Evolutionary conservation across 2,797 vertebrate species (phyloP).

Genomic region (Lagocephalus sceleratus): DNA sequence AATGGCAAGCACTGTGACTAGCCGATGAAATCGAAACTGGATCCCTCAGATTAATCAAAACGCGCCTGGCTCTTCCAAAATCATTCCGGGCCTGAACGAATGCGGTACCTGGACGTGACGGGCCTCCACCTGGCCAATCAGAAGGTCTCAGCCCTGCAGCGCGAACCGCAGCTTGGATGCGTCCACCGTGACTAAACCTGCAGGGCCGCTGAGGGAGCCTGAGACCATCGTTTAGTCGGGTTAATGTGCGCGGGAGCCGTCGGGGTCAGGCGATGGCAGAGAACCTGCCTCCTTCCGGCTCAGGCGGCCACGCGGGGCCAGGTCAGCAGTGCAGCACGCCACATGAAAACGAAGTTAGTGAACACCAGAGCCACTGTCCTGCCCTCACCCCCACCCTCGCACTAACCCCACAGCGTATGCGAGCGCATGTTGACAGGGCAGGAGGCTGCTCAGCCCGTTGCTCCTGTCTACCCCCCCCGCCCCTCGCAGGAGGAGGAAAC

Average conservation of each 20-base stretch:
- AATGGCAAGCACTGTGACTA: no score
- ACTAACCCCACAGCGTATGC: slow-evolving; percentile 29
- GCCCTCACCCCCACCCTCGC: slow-evolving; percentile 41
- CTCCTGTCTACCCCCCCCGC: slow-evolving; percentile 21
- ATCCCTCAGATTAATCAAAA: no score
- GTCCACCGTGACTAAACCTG: no score
- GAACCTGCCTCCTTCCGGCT: slow-evolving; percentile 24
- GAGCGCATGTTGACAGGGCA: not conserved
- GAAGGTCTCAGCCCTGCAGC: no score
- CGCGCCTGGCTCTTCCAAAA: no score
- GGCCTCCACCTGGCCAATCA: no score
- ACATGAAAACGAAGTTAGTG: slow-evolving; percentile 73
- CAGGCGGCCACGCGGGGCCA: slow-evolving; percentile 38
- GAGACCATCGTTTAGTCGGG: not conserved
- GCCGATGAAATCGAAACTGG: no score
- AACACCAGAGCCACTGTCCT: slow-evolving; percentile 65
- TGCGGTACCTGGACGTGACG: no score
- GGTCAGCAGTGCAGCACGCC: slow-evolving; percentile 44
- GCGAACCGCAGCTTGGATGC: no score
- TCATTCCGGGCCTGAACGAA: no score
- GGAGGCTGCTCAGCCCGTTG: no score
- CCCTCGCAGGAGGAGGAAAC: not conserved
- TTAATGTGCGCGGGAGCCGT: not conserved
- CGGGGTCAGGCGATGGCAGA: slow-evolving; percentile 18
- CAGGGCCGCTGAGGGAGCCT: no score